Conservation (phyloP, 2,797 vertebrate genomes). For the Amblyopsis hoosieri region DNA sequence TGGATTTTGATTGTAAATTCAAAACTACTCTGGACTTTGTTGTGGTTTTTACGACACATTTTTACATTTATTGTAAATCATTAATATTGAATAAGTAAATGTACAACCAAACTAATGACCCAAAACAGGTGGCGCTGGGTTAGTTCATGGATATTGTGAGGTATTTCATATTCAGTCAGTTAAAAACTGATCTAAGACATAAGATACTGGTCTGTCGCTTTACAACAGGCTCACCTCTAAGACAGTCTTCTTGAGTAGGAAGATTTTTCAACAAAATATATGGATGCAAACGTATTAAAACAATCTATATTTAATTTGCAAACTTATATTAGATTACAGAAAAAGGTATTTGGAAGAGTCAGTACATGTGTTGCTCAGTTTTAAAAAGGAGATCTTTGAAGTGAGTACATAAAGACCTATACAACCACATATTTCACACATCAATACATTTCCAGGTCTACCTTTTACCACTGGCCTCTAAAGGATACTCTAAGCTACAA, state of each 20-base stretch:
- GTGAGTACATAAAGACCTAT: constrained; percentile 81
- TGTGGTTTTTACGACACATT: too few relatives aligned
- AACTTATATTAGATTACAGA: constrained; percentile 99
- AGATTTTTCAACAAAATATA: constrained; percentile 40
- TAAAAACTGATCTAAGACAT: too few relatives aligned
- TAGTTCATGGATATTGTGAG: too few relatives aligned
- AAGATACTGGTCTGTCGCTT: too few relatives aligned
- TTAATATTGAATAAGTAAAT: too few relatives aligned
- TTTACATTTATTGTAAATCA: too few relatives aligned
- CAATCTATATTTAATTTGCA: constrained; percentile 99
- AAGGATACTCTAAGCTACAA: constrained; percentile 80
- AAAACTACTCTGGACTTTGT: too few relatives aligned
- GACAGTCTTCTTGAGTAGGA: not conserved
- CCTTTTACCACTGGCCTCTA: constrained; percentile 77
- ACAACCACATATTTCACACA: constrained; percentile 77
- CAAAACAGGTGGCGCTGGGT: too few relatives aligned
- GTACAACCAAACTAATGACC: too few relatives aligned
- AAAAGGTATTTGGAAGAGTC: constrained; percentile 92
- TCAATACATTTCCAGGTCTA: constrained; percentile 71
- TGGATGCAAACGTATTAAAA: constrained; percentile 93
- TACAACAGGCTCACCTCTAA: too few relatives aligned
- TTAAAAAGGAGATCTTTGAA: constrained; percentile 91
- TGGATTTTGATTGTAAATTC: too few relatives aligned
- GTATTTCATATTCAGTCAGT: too few relatives aligned
- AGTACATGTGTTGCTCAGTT: constrained; percentile 85